phyloP scores from a whole-genome alignment of 2,113 vertebrate species.

The Crotalus horridus region DNA sequence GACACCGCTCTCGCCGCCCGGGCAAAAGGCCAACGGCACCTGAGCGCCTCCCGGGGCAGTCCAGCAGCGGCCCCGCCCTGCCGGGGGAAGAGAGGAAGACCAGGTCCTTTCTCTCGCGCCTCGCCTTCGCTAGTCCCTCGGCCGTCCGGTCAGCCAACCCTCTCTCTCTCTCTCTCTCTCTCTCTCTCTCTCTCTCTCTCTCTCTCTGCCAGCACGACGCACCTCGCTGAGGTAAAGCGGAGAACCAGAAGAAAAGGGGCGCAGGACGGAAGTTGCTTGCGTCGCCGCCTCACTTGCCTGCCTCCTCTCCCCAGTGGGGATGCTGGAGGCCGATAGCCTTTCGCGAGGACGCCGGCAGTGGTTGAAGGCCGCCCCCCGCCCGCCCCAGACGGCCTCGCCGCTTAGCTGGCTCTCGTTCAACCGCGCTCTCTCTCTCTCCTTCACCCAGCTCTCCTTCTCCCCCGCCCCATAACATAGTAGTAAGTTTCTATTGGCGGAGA shows the following conservation, averaged over 20 bases:
- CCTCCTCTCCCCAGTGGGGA: neutral
- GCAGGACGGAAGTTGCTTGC: too few species aligned
- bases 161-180: neutral
- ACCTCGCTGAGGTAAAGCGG: neutral
- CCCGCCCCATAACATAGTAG: constrained; percentile 55
- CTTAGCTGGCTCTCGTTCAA: neutral
- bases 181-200: neutral
- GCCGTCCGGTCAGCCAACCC: neutral
- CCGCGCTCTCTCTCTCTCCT: neutral
- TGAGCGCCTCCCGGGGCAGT: neutral
- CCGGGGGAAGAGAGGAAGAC: neutral
- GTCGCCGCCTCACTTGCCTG: neutral
- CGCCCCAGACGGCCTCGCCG: neutral
- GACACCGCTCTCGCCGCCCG: too few species aligned
- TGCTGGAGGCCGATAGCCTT: neutral
- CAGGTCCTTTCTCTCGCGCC: neutral
- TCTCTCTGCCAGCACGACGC: neutral
- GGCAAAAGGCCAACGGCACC: neutral
- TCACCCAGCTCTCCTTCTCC: neutral
- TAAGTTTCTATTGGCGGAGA: constrained; percentile 51
- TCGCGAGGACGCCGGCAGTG: neutral
- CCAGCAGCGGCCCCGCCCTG: neutral
- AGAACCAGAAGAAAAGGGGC: too few species aligned
- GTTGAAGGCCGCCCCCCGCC: neutral
- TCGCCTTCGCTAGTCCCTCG: neutral